A percentile compares a stretch with the other conserved stretches of the same genome.
phyloP scores from a whole-genome alignment of 1,140 invertebrate genomes.

The Eciton burchellii region DNA sequence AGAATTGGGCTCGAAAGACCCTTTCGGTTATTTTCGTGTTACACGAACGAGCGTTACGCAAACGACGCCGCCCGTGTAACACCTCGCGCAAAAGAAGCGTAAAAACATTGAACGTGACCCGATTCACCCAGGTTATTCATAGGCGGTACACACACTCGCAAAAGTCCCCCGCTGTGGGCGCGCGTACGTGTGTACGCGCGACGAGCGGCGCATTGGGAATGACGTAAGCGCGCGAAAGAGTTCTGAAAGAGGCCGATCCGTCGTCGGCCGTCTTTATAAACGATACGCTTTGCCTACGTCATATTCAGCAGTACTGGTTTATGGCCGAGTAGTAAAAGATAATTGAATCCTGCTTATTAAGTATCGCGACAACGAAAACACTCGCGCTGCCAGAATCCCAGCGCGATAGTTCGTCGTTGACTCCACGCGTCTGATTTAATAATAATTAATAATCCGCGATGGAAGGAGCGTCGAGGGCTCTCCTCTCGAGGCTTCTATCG shows the following conservation, averaged over 20 bases:
- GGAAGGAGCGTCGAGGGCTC: too few species aligned
- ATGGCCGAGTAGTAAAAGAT: slow-evolving; percentile 39
- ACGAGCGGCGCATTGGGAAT: slow-evolving; percentile 17
- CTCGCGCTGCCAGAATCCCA: slow-evolving; percentile 4
- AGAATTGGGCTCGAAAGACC: background rate
- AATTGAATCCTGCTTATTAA: slow-evolving; percentile 47
- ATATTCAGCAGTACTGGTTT: background rate
- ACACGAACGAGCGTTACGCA: slow-evolving; percentile 32
- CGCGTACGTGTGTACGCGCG: background rate
- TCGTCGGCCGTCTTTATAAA: slow-evolving; percentile 7
- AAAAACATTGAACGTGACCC: slow-evolving; percentile 73
- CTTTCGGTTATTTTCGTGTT: slow-evolving; percentile 21
- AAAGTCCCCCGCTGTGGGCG: background rate
- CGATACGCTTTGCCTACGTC: slow-evolving; percentile 30
- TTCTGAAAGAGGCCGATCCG: slow-evolving; percentile 27
- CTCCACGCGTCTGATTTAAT: slow-evolving; percentile 39
- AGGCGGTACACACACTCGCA: slow-evolving; percentile 32
- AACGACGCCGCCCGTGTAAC: slow-evolving; percentile 16
- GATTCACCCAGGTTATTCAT: slow-evolving; percentile 68
- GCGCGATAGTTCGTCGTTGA: background rate
- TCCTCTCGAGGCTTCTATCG: background rate
- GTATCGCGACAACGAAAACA: background rate
- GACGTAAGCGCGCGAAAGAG: slow-evolving; percentile 39
- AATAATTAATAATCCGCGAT: too few species aligned
- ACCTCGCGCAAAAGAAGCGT: slow-evolving; percentile 34